Evolutionary conservation across 2,888 invertebrate genomes (phyloP).

Genomic region (Palloptera scutellata): DNA sequence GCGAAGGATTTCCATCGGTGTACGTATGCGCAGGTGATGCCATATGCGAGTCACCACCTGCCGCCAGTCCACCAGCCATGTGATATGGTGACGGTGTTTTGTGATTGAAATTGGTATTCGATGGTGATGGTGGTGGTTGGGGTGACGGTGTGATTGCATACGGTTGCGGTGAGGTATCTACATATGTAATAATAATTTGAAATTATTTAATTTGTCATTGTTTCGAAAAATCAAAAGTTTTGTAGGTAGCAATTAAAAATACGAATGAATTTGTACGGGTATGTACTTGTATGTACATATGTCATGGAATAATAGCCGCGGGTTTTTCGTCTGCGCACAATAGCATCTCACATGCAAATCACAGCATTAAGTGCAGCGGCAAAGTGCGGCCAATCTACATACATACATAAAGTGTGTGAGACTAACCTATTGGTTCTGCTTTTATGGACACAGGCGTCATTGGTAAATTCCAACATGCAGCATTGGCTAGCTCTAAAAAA

Average conservation of each 20-base stretch:
- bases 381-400: not conserved
- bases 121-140: conserved; percentile 62
- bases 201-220: too few relatives aligned
- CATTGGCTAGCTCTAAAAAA: conserved; percentile 34
- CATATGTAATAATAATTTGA: not conserved
- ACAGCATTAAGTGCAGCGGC: too few relatives aligned
- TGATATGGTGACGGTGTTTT: conserved; percentile 61
- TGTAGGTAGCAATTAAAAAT: too few relatives aligned
- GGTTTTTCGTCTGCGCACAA: too few relatives aligned
- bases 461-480: conserved; percentile 55
- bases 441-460: conserved; percentile 58
- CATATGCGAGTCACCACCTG: conserved; percentile 35
- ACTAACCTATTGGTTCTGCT: conserved; percentile 62
- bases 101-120: conserved; percentile 55
- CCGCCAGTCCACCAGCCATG: conserved; percentile 39
- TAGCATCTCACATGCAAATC: too few relatives aligned
- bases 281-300: too few relatives aligned
- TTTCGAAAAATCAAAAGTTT: too few relatives aligned
- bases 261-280: too few relatives aligned
- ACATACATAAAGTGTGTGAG: not conserved
- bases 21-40: conserved; percentile 52
- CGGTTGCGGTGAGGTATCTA: conserved; percentile 61
- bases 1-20: conserved; percentile 31
- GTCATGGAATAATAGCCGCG: too few relatives aligned
- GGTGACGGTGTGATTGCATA: conserved; percentile 62